phyloP scores from a whole-genome alignment of 2,113 vertebrate species.

The Channa argus region DNA sequence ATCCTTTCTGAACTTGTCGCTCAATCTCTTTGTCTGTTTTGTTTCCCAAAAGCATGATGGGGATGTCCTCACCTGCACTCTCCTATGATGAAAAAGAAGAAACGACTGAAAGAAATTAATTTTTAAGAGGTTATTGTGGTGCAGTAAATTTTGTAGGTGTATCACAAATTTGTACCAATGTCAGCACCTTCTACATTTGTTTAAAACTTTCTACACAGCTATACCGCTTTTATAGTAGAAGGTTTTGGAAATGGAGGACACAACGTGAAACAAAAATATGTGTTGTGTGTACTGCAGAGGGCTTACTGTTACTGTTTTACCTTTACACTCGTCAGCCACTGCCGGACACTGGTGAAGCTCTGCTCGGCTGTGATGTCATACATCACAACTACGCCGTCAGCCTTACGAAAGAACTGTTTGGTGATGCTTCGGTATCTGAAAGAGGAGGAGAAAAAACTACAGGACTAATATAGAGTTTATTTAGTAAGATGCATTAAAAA shows the following conservation, averaged over 20 bases:
- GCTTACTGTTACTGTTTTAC: conserved; percentile 65
- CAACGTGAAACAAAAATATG: not conserved
- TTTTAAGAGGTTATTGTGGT: not conserved
- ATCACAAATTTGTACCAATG: not conserved
- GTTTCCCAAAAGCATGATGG: conserved; percentile 91
- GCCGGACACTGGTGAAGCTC: conserved; percentile 89
- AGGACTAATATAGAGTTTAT: not conserved
- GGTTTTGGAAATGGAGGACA: not conserved
- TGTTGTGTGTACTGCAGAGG: not conserved
- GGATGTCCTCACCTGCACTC: conserved; percentile 85
- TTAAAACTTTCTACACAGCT: not conserved
- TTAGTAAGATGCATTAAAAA: not conserved
- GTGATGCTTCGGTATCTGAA: conserved; percentile 93
- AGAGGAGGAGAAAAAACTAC: not conserved
- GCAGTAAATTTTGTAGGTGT: not conserved
- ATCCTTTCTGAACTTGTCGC: conserved; percentile 83
- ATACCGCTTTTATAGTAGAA: not conserved
- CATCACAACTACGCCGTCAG: conserved; percentile 91
- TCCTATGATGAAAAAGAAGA: conserved; percentile 81
- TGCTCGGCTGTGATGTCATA: conserved; percentile 90
- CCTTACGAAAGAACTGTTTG: conserved; percentile 96
- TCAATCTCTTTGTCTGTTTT: conserved; percentile 90
- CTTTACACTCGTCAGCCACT: conserved; percentile 92
- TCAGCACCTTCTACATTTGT: not conserved
- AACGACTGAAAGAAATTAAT: not conserved